Evolutionary conservation across 2,888 invertebrate species (phyloP), one percentile per base, ranked within the genome.

Genomic region (Junonia oenone): DNA sequence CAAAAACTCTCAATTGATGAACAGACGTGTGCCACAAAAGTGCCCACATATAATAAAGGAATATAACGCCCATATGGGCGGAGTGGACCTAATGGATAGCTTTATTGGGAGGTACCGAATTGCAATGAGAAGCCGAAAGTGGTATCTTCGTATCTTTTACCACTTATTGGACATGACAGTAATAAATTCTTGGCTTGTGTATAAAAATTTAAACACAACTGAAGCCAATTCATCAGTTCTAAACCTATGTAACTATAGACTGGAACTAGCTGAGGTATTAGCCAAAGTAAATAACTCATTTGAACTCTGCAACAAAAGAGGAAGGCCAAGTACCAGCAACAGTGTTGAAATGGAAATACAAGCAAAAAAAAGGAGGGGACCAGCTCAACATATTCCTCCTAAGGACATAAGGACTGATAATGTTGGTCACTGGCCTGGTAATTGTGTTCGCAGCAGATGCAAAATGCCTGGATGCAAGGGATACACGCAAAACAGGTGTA

Each of bases 21-120:
- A 13, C 33, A 35, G 33, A 35, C 13, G 33, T 13, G 33, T 35
- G n/a, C 33, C 1, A 35, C 33, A n/a, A 35, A 35, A 5, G n/a
- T 62, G 62, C 45, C 59, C 68, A 51, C 52, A 64, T 40, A 60
- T 71, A 35, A 63, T 74, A 58, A 62, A 65, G 19, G 67, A 72
- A 51, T 78, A 78, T 60, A 80, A 77, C 66, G 61, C 60, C 48
- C 69, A 73, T 48, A 79, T 77, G 75, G 75, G 73, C 13, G 72
- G 75, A 22, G 73, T 74, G 2, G 75, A 75, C 40, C 62, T 73
- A 0, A 62, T 72, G 65, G 69, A 73, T 37, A 67, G 60, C 52
- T 66, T 62, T 59, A 49, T 68, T 22, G 65, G 69, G 2, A 64
- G 72, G 56, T 69, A 71, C 43, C 57, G 60, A 4, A 74, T 73